Base-by-base conservation (phyloP, 2,888 invertebrate species). In the Seira ritae region DNA sequence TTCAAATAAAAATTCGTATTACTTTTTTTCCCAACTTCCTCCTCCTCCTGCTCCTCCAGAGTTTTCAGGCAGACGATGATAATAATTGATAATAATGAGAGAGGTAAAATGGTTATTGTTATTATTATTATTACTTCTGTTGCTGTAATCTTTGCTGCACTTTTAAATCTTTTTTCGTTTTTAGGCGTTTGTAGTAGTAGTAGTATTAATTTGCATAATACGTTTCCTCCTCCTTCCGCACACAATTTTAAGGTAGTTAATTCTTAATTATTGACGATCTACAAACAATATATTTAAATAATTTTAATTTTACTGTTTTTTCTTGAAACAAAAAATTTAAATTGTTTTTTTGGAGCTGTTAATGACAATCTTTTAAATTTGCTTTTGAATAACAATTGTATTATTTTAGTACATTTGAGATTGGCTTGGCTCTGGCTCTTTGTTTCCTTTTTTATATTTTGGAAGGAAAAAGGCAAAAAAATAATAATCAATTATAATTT, bases 1-100 rank as follows among this genome's bases (percentile, higher is more conserved):
- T 84, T 84, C 79, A 84, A 84, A 84, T 75, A 84, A 84, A 84
- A 84, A 84, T 84, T 84, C 84, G 71, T 75, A 84, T 78, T 83
- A 75, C 78, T 73, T 62, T 19, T 4, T 17, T 65, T 31, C 60
- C n/a, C 24, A n/a, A n/a, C n/a, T n/a, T n/a, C n/a, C n/a, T n/a
- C n/a, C n/a, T n/a, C n/a, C n/a, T n/a, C n/a, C n/a, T n/a, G n/a
- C n/a, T n/a, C n/a, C n/a, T n/a, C n/a, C n/a, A n/a, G n/a, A n/a
- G n/a, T n/a, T n/a, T 31, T 31, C 31, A 31, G 8, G 8, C 2
- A 31, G 31, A 31, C 8, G 31, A 31, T 31, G 31, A 31, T 31
- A 8, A 4, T 31, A 8, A 31, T 4, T 31, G 31, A 31, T 2
- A 31, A 31, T 31, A 31, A 8, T 4, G 31, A 31, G 31, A 31